Conservation (phyloP, 2,888 invertebrate genomes). For the Xylocampa areola region DNA sequence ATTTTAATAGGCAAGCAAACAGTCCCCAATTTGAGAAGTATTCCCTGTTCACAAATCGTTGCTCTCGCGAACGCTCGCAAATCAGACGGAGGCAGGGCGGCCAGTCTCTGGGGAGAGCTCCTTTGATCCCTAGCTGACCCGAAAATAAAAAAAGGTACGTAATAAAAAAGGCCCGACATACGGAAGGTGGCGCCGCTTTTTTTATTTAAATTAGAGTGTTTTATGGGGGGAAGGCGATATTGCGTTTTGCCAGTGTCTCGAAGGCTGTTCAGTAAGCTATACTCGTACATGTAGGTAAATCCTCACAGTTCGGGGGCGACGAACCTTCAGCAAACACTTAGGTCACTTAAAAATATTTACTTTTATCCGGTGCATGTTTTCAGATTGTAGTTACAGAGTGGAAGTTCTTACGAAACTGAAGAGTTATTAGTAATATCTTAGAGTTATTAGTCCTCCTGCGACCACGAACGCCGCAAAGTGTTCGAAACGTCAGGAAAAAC, state of each 20-base stretch:
- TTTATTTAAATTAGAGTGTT: constrained; percentile 90
- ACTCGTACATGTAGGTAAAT: constrained; percentile 76
- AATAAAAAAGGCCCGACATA: constrained; percentile 89
- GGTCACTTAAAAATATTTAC: constrained; percentile 71
- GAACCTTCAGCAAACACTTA: constrained; percentile 77
- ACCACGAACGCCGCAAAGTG: too few species aligned
- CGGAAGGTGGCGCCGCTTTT: constrained; percentile 90
- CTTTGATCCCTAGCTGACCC: constrained; percentile 90
- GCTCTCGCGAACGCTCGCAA: constrained; percentile 85
- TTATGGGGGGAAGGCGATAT: constrained; percentile 89
- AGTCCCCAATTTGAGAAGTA: constrained; percentile 85
- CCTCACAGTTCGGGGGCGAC: constrained; percentile 70
- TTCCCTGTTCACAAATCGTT: constrained; percentile 89
- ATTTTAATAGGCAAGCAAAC: constrained; percentile 88
- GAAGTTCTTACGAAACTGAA: constrained; percentile 58
- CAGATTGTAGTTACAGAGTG: constrained; percentile 63
- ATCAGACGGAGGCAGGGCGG: constrained; percentile 80
- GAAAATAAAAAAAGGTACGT: constrained; percentile 90
- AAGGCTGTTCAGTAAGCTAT: constrained; percentile 81
- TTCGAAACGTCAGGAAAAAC: too few species aligned
- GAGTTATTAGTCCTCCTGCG: too few species aligned
- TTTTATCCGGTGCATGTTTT: constrained; percentile 69
- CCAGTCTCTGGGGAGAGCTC: constrained; percentile 85
- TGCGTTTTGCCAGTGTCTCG: constrained; percentile 87
- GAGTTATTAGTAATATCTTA: too few species aligned